These are phyloP conservation scores for Pseudorasbora parva DNA, from an alignment of 2,113 vertebrate genomes.

Conservation along the genomic window DNA sequence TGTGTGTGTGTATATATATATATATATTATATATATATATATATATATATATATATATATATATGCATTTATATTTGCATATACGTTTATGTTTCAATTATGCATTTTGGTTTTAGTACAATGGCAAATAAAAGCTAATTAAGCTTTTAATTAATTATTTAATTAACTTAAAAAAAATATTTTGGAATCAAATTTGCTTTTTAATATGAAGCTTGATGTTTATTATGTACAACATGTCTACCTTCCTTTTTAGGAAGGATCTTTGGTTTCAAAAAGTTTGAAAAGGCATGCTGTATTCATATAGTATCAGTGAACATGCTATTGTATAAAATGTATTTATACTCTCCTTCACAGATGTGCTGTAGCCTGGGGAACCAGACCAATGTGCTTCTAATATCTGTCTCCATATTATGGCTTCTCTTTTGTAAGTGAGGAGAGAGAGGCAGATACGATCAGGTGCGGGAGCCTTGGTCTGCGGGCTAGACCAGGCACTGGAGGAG, in stretches of 20 bases:
- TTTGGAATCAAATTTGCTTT: neutral
- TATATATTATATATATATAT: too few relatives aligned
- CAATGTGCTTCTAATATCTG: constrained; percentile 54
- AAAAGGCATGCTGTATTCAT: neutral
- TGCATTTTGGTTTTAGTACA: too few relatives aligned
- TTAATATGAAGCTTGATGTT: neutral
- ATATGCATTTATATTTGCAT: too few relatives aligned
- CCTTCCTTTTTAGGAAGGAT: neutral
- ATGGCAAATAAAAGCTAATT: too few relatives aligned
- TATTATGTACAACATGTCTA: neutral
- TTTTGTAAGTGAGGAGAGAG: constrained; percentile 52
- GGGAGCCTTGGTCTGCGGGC: constrained; percentile 43
- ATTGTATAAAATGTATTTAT: constrained; percentile 27
- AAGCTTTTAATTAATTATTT: neutral
- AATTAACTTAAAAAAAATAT: neutral
- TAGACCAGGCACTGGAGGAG: constrained; percentile 1
- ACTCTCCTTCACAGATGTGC: constrained; percentile 26
- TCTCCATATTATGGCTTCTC: constrained; percentile 56
- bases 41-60: too few relatives aligned
- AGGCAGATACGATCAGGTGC: constrained; percentile 57
- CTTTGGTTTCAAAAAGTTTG: neutral
- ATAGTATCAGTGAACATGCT: constrained; percentile 35
- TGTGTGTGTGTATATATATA: too few relatives aligned
- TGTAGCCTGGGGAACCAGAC: constrained; percentile 32
- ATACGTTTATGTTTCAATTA: too few relatives aligned